Percentiles rank a stretch among this genome's conserved stretches.
Evolutionary conservation across 2,888 invertebrate species (phyloP).

Genomic region (Girardia tigrina): DNA sequence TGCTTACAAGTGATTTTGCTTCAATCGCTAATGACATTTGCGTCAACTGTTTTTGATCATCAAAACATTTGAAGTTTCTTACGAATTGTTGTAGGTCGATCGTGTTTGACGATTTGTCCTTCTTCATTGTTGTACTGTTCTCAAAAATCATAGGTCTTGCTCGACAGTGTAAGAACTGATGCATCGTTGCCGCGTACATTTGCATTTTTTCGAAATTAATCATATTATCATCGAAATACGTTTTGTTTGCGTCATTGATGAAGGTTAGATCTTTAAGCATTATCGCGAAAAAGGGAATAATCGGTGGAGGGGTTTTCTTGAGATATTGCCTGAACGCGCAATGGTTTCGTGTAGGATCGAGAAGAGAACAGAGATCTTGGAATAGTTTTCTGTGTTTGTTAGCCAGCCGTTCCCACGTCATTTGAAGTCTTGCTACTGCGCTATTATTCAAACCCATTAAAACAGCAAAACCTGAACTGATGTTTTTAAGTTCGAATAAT

Average conservation of each 20-base stretch:
- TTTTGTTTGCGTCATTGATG: conserved; percentile 72
- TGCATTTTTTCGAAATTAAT: conserved; percentile 80
- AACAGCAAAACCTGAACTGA: conserved; percentile 69
- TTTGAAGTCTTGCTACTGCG: conserved; percentile 62
- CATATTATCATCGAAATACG: conserved; percentile 60
- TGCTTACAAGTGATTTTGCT: conserved; percentile 40
- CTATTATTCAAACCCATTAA: conserved; percentile 70
- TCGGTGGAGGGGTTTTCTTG: conserved; percentile 63
- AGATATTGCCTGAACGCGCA: conserved; percentile 54
- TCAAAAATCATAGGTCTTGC: conserved; percentile 31
- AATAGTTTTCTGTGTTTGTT: conserved; percentile 65
- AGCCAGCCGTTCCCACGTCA: conserved; percentile 70
- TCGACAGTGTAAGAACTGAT: conserved; percentile 25
- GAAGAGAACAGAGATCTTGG: conserved; percentile 65
- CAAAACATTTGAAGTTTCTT: conserved; percentile 58
- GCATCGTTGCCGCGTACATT: conserved; percentile 68
- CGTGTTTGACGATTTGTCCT: neutral
- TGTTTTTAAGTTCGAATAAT: conserved; percentile 58
- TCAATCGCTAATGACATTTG: conserved; percentile 67
- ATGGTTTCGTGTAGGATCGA: conserved; percentile 60
- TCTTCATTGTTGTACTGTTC: conserved; percentile 9
- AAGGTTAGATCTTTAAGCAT: conserved; percentile 67
- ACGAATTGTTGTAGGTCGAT: conserved; percentile 25
- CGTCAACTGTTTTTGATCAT: conserved; percentile 64
- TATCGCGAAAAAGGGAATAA: conserved; percentile 69